Conservation (phyloP, 2,113 vertebrate genomes). For the Ascaphus truei region DNA sequence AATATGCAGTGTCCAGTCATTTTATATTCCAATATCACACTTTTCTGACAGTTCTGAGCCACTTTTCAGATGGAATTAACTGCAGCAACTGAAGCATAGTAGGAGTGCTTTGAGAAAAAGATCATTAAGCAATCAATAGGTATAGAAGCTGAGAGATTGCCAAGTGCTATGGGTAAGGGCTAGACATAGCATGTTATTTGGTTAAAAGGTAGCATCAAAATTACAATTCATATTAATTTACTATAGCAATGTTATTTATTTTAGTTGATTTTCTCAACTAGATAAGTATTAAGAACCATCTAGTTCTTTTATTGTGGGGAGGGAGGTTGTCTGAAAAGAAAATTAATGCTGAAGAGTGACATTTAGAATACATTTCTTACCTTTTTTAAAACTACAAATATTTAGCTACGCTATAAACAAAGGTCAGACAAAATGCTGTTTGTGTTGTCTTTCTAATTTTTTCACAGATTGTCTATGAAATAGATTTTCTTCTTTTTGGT, state of each 20-base stretch:
- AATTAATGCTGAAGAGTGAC: too few relatives aligned
- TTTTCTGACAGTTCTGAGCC: not conserved
- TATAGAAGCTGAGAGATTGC: not conserved
- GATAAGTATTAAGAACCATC: too few relatives aligned
- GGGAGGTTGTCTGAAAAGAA: too few relatives aligned
- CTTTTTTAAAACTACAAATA: not conserved
- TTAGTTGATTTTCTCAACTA: too few relatives aligned
- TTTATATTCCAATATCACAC: not conserved
- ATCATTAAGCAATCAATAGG: constrained; percentile 30
- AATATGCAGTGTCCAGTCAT: too few relatives aligned
- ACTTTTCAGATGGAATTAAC: not conserved
- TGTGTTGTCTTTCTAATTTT: not conserved
- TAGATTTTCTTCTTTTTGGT: not conserved
- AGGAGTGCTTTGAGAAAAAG: not conserved
- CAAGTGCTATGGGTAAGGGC: not conserved
- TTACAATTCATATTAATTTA: too few relatives aligned
- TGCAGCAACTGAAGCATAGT: not conserved
- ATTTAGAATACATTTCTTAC: not conserved
- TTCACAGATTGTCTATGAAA: not conserved
- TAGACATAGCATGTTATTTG: not conserved
- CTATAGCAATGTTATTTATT: not conserved
- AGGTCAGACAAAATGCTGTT: not conserved
- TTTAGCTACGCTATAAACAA: not conserved
- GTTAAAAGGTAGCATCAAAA: not conserved
- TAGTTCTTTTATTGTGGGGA: too few relatives aligned